Evolutionary conservation across 1,140 invertebrate species (phyloP).

Genomic region (Megalopta genalis): DNA sequence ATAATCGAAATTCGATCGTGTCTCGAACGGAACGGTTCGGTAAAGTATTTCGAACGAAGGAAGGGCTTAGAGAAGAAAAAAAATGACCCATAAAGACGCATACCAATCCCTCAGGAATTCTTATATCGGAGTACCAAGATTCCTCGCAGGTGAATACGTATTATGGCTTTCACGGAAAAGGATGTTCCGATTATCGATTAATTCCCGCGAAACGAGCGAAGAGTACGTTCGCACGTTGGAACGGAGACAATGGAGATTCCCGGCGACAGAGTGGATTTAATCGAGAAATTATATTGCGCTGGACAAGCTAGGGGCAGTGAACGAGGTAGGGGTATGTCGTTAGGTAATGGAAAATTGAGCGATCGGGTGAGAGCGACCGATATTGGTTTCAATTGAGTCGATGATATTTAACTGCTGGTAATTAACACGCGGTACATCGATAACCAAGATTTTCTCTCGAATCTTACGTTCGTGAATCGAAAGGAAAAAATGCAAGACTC

Average conservation of each 20-base stretch:
- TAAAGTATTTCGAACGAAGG: not conserved
- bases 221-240: not conserved
- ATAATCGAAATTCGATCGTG: too few species aligned
- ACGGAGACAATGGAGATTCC: constrained; percentile 5
- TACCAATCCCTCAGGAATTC: constrained; percentile 35
- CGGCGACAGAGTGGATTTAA: not conserved
- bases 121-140: constrained; percentile 59
- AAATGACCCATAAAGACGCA: not conserved
- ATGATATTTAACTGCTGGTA: constrained; percentile 61
- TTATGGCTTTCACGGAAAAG: constrained; percentile 23
- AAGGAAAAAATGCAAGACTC: not conserved
- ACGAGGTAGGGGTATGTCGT: not conserved
- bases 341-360: constrained; percentile 41
- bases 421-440: constrained; percentile 35
- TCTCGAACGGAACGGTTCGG: not conserved
- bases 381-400: constrained; percentile 72
- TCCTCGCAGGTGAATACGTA: constrained; percentile 5
- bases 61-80: not conserved
- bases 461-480: not conserved
- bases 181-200: constrained; percentile 45
- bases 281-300: not conserved
- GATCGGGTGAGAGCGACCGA: constrained; percentile 1
- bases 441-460: constrained; percentile 1
- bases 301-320: not conserved
- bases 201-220: not conserved